These are phyloP conservation scores for Gila robusta DNA, from an alignment of 2,797 vertebrate species.

Conservation along the genomic window DNA sequence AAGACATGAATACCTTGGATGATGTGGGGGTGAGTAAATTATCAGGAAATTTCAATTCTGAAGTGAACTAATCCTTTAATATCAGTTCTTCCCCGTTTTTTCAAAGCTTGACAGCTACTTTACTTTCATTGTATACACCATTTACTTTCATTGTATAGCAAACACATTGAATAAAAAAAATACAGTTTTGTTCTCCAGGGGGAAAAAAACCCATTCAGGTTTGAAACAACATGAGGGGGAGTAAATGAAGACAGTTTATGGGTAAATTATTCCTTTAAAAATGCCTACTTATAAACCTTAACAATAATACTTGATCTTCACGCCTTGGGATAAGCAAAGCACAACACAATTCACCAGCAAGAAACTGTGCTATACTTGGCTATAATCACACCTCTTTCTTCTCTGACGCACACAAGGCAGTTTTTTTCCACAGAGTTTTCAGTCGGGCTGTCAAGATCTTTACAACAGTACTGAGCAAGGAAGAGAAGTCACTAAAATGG, in stretches of 20 bases:
- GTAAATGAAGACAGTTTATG: neutral
- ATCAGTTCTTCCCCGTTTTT: neutral
- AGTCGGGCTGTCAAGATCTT: slow-evolving; percentile 16
- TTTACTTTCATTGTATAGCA: neutral
- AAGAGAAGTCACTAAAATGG: slow-evolving; percentile 6
- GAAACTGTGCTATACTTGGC: slow-evolving; percentile 8
- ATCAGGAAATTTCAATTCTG: no score
- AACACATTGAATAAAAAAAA: neutral
- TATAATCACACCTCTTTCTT: slow-evolving; percentile 28
- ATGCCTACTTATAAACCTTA: neutral
- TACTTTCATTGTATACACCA: neutral
- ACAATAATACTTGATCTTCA: slow-evolving; percentile 16
- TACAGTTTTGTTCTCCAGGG: neutral
- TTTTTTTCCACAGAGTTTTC: slow-evolving; percentile 12
- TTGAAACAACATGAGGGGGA: neutral
- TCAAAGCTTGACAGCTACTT: neutral
- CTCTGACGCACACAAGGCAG: slow-evolving; percentile 2
- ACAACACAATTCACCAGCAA: slow-evolving; percentile 18
- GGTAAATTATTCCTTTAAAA: slow-evolving; percentile 1
- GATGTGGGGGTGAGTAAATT: no score
- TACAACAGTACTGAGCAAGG: neutral
- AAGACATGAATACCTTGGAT: no score
- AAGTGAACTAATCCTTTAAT: no score
- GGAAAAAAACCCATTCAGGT: neutral
- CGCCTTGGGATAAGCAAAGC: neutral